These are phyloP conservation scores for Heliconius charithonia DNA, from an alignment of 2,888 invertebrate species.

Conservation along the genomic window DNA sequence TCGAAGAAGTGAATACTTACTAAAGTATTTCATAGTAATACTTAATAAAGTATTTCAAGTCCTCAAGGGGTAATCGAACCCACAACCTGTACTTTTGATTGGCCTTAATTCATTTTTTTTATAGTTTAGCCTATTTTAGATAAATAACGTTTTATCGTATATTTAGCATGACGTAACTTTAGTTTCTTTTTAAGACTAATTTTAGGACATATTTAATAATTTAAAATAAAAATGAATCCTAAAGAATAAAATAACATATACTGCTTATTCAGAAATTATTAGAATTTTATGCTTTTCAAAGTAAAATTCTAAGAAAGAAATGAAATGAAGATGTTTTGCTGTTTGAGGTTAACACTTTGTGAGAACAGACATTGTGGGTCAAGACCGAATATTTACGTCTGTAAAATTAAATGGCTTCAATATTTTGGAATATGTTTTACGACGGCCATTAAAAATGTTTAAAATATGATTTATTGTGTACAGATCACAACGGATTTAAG, in stretches of 20 bases:
- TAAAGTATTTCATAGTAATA: no score
- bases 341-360: constrained; percentile 28
- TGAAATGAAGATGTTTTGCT: constrained; percentile 9
- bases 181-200: no score
- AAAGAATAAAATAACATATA: neutral
- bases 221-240: neutral
- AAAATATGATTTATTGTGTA: constrained; percentile 77
- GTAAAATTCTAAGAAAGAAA: constrained; percentile 10
- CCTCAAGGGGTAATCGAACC: no score
- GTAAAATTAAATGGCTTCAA: constrained; percentile 57
- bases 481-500: constrained; percentile 66
- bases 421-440: constrained; percentile 65
- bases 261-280: neutral
- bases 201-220: no score
- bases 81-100: no score
- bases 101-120: no score
- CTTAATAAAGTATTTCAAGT: no score
- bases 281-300: neutral
- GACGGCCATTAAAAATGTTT: constrained; percentile 74
- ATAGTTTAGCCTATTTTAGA: no score
- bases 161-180: no score
- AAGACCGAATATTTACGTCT: constrained; percentile 49
- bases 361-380: constrained; percentile 47
- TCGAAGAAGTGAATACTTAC: no score
- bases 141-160: no score